Conservation (phyloP, 1,140 invertebrate genomes). For the Zaprionus davidi region DNA sequence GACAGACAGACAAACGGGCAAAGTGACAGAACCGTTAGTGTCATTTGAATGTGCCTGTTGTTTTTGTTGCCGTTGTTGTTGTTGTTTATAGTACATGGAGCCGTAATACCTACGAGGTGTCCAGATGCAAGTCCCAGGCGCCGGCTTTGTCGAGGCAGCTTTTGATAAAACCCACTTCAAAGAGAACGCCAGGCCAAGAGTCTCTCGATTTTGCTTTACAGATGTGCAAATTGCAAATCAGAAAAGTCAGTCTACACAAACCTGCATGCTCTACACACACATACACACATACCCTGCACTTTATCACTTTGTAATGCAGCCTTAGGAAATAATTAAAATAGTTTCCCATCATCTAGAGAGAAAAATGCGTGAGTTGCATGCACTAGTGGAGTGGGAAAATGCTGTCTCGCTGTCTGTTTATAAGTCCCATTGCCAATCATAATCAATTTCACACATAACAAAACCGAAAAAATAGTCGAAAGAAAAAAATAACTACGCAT, state of each 20-base stretch:
- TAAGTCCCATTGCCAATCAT: constrained; percentile 71
- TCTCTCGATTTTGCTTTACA: constrained; percentile 16
- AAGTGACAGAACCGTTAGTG: constrained; percentile 78
- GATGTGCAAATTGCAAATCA: constrained; percentile 38
- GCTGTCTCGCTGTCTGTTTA: constrained; percentile 37
- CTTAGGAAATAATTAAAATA: constrained; percentile 22
- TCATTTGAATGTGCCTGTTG: constrained; percentile 78
- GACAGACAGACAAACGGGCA: constrained; percentile 26
- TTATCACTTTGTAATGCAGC: constrained; percentile 24
- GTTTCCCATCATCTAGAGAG: constrained; percentile 30
- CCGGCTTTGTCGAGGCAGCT: constrained; percentile 39
- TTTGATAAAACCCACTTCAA: constrained; percentile 61
- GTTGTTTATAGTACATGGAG: constrained; percentile 13
- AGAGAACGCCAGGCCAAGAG: constrained; percentile 30
- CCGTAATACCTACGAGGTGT: constrained; percentile 61
- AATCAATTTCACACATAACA: constrained; percentile 81
- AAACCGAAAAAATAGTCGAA: constrained; percentile 43
- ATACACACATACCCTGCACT: not conserved
- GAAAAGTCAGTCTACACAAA: constrained; percentile 10
- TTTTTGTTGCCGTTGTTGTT: constrained; percentile 53
- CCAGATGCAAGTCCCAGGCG: constrained; percentile 52
- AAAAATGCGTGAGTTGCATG: constrained; percentile 13
- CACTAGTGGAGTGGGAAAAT: constrained; percentile 49
- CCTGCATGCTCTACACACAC: not conserved
- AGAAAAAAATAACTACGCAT: constrained; percentile 62